Evolutionary conservation across 2,888 invertebrate genomes (phyloP).

Genomic region (Eudasyphora cyanicolor): DNA sequence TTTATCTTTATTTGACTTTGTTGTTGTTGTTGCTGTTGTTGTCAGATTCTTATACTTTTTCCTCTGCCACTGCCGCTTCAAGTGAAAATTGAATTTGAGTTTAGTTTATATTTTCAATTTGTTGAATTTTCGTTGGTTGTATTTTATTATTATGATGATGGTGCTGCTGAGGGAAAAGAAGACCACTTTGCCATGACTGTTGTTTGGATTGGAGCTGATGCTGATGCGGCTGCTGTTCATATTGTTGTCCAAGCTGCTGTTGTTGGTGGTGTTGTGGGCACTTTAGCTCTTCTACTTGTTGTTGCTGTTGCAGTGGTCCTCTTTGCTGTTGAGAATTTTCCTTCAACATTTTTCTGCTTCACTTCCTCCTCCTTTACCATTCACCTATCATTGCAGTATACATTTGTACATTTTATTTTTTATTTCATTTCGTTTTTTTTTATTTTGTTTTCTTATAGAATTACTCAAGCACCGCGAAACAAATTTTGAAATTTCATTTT

Average conservation of each 20-base stretch:
- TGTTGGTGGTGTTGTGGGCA: slow-evolving; percentile 4
- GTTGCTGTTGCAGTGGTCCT: neutral
- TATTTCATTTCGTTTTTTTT: slow-evolving; percentile 14
- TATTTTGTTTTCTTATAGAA: neutral
- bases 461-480: neutral
- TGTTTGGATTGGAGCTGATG: slow-evolving; percentile 2
- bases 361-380: neutral
- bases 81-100: slow-evolving; percentile 19
- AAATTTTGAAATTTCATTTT: slow-evolving; percentile 1
- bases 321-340: slow-evolving; percentile 44
- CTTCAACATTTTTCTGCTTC: slow-evolving; percentile 57
- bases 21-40: neutral
- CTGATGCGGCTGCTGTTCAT: neutral
- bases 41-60: neutral
- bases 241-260: neutral
- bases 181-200: slow-evolving; percentile 18
- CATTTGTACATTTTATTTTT: neutral
- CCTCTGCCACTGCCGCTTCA: too few relatives aligned
- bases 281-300: neutral
- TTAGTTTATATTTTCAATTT: slow-evolving; percentile 37
- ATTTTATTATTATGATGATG: neutral
- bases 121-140: slow-evolving; percentile 26
- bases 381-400: neutral
- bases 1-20: neutral
- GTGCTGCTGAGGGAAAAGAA: neutral